These are phyloP conservation scores for Oscheius myriophilus DNA, from an alignment of 2,888 invertebrate genomes.

Conservation along the genomic window DNA sequence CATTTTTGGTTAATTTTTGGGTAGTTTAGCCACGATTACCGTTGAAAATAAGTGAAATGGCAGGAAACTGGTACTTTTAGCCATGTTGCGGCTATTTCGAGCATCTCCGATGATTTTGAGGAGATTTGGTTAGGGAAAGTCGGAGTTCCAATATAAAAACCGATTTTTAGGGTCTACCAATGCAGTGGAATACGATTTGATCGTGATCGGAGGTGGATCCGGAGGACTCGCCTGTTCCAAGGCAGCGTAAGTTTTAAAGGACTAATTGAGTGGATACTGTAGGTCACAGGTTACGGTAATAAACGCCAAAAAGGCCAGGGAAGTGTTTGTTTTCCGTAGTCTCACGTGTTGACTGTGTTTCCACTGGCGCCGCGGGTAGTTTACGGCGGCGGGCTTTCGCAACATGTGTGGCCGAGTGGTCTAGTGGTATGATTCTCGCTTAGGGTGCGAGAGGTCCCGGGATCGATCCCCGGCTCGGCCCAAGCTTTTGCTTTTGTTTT, in stretches of 20 bases:
- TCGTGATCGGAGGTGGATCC: conserved; percentile 94
- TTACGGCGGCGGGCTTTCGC: no score
- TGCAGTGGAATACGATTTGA: conserved; percentile 80
- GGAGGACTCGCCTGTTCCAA: conserved; percentile 94
- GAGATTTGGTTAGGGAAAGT: not conserved
- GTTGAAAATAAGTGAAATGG: not conserved
- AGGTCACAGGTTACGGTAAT: no score
- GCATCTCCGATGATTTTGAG: not conserved
- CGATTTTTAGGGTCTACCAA: not conserved
- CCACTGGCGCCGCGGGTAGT: no score
- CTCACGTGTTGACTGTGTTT: no score
- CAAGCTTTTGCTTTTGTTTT: not conserved
- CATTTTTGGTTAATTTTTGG: no score
- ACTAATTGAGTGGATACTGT: not conserved
- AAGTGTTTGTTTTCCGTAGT: no score
- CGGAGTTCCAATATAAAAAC: not conserved
- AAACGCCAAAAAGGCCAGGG: no score
- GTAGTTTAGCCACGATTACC: no score
- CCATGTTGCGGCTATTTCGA: not conserved
- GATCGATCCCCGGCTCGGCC: not conserved
- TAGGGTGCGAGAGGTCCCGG: no score
- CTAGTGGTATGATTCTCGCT: no score
- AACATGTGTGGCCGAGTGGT: no score
- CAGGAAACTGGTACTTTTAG: not conserved
- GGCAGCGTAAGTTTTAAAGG: conserved; percentile 61